Evolutionary conservation across 2,888 invertebrate species (phyloP), one percentile per base, ranked within the genome.

Genomic region (Drosophila cyrtoloma): DNA sequence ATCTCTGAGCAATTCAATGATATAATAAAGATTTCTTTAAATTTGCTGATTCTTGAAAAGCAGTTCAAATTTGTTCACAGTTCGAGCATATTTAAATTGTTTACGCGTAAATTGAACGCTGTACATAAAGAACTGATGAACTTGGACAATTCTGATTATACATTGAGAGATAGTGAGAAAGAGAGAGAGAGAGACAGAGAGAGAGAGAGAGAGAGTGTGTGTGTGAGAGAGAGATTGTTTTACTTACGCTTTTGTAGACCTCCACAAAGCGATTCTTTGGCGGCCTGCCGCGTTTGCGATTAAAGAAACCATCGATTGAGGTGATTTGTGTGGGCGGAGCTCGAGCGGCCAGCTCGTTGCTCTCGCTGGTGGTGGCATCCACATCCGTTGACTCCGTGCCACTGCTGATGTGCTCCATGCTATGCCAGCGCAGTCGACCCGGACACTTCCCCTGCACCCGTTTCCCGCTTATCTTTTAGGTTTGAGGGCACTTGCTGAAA

Each of bases 241-340:
- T 77, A 95, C 96, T 95, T 94, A 96, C 96, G 92, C 96, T 96
- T 96, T 97, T 97, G 96, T 97, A 97, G 75, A 97, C 97, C 95
- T 98, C 98, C 50, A 98, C 97, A 19, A 98, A 96, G 0, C 98
- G 95, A 93, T 99, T 99, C 94, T 99, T 99, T 19, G 99, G 99
- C n/a, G 99, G 99, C 74, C 99, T 95, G 53, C 99, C 99, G 37
- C 99, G 95, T 91, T 98, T 98, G 72, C 98, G 95, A 92, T 97
- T 96, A 92, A 98, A 98, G 96, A 98, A 97, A 62, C 97, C 97
- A 93, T 98, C 98, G 82, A 98, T 95, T 42, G 97, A 96, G 75
- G 96, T 97, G 33, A 93, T 93, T 78, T 93, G 93, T 35, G 92
- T 81, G 22, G 92, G 65, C 55, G 72, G 79, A 30, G 26, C 26